Conservation (phyloP, 2,113 vertebrate genomes). For the Neolamprologus sp. region DNA sequence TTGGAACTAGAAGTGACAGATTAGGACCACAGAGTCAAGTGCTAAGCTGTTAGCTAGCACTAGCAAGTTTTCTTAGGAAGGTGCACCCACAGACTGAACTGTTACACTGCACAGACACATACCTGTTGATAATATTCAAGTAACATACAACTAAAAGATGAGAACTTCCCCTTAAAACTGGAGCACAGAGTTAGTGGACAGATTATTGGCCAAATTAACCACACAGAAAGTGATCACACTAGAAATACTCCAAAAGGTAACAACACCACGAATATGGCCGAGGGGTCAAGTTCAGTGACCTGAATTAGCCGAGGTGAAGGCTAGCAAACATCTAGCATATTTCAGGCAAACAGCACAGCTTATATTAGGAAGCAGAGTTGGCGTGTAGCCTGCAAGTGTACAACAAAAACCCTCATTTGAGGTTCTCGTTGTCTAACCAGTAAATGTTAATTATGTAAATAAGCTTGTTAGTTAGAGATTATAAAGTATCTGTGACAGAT, state of each 20-base stretch:
- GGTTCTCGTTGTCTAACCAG: not conserved
- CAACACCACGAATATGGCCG: accelerated
- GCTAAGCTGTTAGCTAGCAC: not conserved
- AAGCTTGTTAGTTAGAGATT: not conserved
- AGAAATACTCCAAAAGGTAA: not conserved
- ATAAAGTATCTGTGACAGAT: not conserved
- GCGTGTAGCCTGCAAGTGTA: not conserved
- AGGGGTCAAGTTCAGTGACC: accelerated
- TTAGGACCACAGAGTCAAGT: not conserved
- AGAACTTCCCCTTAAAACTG: not conserved
- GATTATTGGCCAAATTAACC: not conserved
- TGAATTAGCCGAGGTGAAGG: not conserved
- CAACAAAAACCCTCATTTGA: not conserved
- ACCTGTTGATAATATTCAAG: not conserved
- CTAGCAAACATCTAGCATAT: not conserved
- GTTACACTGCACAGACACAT: accelerated
- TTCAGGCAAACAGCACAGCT: not conserved
- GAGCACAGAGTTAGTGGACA: not conserved
- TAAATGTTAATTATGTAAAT: not conserved
- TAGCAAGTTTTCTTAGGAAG: too few species aligned
- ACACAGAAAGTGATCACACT: not conserved
- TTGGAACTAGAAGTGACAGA: not conserved
- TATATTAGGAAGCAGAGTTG: not conserved
- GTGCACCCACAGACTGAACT: not conserved
- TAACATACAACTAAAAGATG: not conserved